Evolutionary conservation across 2,888 invertebrate genomes (phyloP), one percentile per base, ranked within the genome.

Genomic region (Drosophila lacicola): DNA sequence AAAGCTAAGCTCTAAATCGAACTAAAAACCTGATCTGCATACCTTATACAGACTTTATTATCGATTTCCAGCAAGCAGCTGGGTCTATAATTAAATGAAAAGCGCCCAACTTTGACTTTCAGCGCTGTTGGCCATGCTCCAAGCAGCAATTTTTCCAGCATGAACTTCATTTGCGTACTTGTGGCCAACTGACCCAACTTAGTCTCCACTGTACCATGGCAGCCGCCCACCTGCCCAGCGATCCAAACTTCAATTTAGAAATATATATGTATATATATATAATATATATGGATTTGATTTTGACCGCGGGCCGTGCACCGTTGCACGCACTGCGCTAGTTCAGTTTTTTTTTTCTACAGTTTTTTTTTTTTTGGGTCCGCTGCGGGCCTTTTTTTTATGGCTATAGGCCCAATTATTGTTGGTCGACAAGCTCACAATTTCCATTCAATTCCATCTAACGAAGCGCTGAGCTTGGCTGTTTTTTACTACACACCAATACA

Each of bases 31-130:
- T 5, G 25, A 25, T 25, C 25, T 5, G 6, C 25, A 25, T 4
- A 21, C 4, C 21, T 3, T 21, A 17, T 17, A 17, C n/a, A n/a
- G n/a, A n/a, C n/a, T n/a, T n/a, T n/a, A n/a, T 4, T 21, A 21
- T 21, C 25, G 5, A 25, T 25, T 25, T 25, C 1, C 25, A 8
- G 29, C 29, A 8, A 25, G 8, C 29, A 29, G 8, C 29, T 0
- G 8, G 8, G 8, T 29, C 29, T 29, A 29, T 29, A 8, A 29
- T 2, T 29, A 8, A 29, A 29, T 29, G 29, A 29, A 29, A 29
- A 29, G 55, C 49, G 45, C 56, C 60, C 55, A 70, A 68, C 78
- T 78, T 78, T 74, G 78, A 74, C 78, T 71, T 78, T 77, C 78
- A 74, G 62, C 62, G 53, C 61, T 58, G 63, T 61, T 73, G 74